Conservation (phyloP, 2,888 invertebrate genomes). For the Drosophila paramelanica region DNA sequence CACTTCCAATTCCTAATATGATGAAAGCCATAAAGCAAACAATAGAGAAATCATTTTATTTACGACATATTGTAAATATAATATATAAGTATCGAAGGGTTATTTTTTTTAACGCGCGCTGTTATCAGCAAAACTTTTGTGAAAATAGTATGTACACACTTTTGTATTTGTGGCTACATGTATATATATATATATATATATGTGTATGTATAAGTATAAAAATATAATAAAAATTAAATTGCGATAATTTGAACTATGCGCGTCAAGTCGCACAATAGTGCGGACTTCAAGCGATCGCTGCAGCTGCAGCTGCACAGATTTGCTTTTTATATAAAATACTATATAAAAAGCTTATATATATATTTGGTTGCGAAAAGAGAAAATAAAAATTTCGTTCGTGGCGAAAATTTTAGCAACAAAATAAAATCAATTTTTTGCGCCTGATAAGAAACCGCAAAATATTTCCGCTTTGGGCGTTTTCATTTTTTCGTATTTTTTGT, state of each 20-base stretch:
- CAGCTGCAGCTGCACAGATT: slow-evolving; percentile 44
- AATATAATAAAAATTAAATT: slow-evolving; percentile 51
- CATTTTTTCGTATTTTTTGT: slow-evolving; percentile 3
- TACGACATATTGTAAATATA: slow-evolving; percentile 50
- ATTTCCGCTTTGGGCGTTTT: slow-evolving; percentile 73
- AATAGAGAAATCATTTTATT: slow-evolving; percentile 49
- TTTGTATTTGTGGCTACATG: slow-evolving; percentile 9
- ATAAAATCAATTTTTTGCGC: slow-evolving; percentile 73
- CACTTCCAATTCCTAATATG: slow-evolving; percentile 21
- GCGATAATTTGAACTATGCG: slow-evolving; percentile 67
- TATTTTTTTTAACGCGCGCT: slow-evolving; percentile 7
- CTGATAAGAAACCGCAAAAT: slow-evolving; percentile 72
- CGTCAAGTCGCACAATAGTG: slow-evolving; percentile 44
- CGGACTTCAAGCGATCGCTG: slow-evolving; percentile 33
- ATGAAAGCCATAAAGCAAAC: slow-evolving; percentile 25
- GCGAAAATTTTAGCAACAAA: slow-evolving; percentile 64
- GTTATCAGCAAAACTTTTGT: slow-evolving; percentile 62
- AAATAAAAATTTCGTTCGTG: slow-evolving; percentile 37
- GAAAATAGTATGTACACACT: slow-evolving; percentile 32
- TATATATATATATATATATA: background rate
- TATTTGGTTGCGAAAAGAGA: slow-evolving; percentile 15
- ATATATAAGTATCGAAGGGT: slow-evolving; percentile 28
- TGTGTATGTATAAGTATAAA: slow-evolving; percentile 11
- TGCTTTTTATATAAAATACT: slow-evolving; percentile 21
- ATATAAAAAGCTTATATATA: slow-evolving; percentile 6